phyloP scores from a whole-genome alignment of 1,140 invertebrate species.

The Orussus abietinus region DNA sequence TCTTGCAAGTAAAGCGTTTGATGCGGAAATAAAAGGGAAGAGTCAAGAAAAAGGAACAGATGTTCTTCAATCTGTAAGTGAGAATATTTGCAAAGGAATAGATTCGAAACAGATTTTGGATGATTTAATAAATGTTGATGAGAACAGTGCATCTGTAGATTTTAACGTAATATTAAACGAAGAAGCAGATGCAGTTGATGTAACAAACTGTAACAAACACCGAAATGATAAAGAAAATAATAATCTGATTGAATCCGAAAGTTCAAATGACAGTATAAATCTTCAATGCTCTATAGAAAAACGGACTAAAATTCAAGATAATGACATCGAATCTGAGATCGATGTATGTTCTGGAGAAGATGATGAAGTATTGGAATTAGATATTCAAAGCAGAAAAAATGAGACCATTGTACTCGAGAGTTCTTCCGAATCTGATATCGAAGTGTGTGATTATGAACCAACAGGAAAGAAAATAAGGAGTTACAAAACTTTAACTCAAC shows the following conservation, averaged over 20 bases:
- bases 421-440: conserved; percentile 33
- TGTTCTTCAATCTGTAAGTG: neutral
- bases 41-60: neutral
- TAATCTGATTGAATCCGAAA: conserved; percentile 18
- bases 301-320: conserved; percentile 18
- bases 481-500: conserved; percentile 15
- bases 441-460: conserved; percentile 36
- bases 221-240: conserved; percentile 26
- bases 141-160: conserved; percentile 17
- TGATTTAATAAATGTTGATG: conserved; percentile 26
- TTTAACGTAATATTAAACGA: conserved; percentile 17
- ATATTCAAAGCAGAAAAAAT: conserved; percentile 19
- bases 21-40: neutral
- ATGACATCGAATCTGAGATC: conserved; percentile 36
- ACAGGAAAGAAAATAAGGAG: conserved; percentile 25
- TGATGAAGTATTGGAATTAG: conserved; percentile 34
- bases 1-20: neutral
- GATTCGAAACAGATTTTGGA: conserved; percentile 13
- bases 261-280: conserved; percentile 10
- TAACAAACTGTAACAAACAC: conserved; percentile 2
- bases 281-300: conserved; percentile 5
- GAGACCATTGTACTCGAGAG: conserved; percentile 23
- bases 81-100: neutral
- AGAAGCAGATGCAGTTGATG: conserved; percentile 11
- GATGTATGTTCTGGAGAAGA: conserved; percentile 37